Evolutionary conservation across 2,888 invertebrate species (phyloP).

Genomic region (Axea sp.): DNA sequence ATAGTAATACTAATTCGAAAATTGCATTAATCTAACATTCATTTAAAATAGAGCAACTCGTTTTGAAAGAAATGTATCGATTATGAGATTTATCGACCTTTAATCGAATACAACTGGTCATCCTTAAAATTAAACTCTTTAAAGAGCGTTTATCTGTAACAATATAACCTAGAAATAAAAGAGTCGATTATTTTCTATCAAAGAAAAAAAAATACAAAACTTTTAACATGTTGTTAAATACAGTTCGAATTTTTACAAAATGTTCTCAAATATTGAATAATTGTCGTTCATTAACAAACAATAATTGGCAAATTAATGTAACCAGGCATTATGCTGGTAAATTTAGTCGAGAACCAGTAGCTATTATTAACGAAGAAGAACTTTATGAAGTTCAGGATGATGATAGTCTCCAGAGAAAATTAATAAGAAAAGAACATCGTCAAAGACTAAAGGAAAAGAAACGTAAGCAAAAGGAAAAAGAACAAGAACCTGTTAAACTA

Average conservation of each 20-base stretch:
- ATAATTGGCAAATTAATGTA: conserved; percentile 21
- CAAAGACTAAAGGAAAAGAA: conserved; percentile 4
- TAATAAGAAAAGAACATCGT: conserved; percentile 12
- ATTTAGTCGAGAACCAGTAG: conserved; percentile 81
- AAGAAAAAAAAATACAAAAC: too few species aligned
- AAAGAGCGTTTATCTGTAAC: too few species aligned
- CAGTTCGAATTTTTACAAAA: conserved; percentile 20
- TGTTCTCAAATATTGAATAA: conserved; percentile 6
- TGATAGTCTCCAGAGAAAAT: conserved; percentile 48
- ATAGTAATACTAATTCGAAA: too few species aligned
- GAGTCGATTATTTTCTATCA: too few species aligned
- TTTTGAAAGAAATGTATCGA: too few species aligned
- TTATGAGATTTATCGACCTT: too few species aligned
- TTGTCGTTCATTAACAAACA: neutral
- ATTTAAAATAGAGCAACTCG: too few species aligned
- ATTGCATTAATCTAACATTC: too few species aligned
- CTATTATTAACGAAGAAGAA: conserved; percentile 81
- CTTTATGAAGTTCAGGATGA: conserved; percentile 65
- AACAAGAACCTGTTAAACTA: conserved; percentile 72
- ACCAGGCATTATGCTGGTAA: conserved; percentile 76
- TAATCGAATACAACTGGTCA: too few species aligned
- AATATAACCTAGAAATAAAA: neutral
- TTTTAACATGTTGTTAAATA: conserved; percentile 31
- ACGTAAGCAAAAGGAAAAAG: conserved; percentile 71
- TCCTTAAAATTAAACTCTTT: too few species aligned